phyloP scores from a whole-genome alignment of 1,140 invertebrate genomes.

The Ips typographus region DNA sequence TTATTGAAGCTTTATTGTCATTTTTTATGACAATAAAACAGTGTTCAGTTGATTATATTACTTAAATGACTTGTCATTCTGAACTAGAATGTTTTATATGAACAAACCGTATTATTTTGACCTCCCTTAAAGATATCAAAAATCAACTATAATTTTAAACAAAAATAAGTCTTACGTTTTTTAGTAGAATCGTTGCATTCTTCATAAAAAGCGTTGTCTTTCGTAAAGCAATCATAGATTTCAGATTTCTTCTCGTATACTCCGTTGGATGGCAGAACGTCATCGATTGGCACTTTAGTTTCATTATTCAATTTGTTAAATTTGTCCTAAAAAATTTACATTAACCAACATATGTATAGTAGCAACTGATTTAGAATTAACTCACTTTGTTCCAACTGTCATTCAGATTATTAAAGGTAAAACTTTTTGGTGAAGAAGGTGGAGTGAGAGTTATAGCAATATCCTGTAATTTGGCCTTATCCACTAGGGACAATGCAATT shows the following conservation, averaged over 20 bases:
- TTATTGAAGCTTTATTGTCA: too few species aligned
- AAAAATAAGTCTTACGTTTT: conserved; percentile 18
- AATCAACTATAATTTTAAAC: too few species aligned
- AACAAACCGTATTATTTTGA: too few species aligned
- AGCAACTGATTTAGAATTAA: neutral
- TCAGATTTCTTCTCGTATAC: conserved; percentile 15
- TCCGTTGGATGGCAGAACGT: conserved; percentile 12
- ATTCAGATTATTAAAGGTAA: conserved; percentile 16
- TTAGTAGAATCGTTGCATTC: conserved; percentile 5
- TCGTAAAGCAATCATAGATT: conserved; percentile 23
- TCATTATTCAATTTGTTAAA: conserved; percentile 26
- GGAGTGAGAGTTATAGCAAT: conserved; percentile 31
- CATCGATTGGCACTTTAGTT: conserved; percentile 9
- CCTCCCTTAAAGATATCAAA: too few species aligned
- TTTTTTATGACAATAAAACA: too few species aligned
- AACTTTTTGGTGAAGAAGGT: conserved; percentile 30
- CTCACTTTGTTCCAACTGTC: conserved; percentile 38
- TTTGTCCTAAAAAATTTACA: too few species aligned
- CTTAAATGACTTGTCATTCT: too few species aligned
- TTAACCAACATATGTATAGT: too few species aligned
- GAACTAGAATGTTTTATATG: too few species aligned
- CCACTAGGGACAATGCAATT: conserved; percentile 39
- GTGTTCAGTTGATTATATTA: too few species aligned
- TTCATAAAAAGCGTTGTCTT: conserved; percentile 20
- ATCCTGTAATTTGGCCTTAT: conserved; percentile 33